phyloP scores from a whole-genome alignment of 2,888 invertebrate species.

The Operophtera brumata region DNA sequence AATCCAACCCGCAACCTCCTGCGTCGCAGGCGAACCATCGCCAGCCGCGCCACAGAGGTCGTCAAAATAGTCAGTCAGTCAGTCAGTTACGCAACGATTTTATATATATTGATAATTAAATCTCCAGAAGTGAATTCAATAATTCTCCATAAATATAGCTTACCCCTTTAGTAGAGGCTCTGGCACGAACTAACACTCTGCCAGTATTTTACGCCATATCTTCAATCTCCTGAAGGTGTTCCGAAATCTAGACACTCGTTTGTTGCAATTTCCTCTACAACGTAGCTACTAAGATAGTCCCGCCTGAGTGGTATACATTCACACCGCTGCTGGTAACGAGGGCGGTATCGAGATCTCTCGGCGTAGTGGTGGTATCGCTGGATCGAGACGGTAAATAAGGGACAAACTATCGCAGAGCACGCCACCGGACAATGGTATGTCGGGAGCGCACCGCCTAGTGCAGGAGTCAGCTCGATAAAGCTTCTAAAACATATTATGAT shows the following conservation, averaged over 20 bases:
- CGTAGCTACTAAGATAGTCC: not conserved
- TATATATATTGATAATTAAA: too few species aligned
- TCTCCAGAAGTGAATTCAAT: too few species aligned
- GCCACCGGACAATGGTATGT: conserved; percentile 37
- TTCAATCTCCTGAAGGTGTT: conserved; percentile 13
- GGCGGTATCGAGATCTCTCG: conserved; percentile 21
- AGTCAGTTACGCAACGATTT: too few species aligned
- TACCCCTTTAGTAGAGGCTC: not conserved
- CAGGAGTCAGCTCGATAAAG: not conserved
- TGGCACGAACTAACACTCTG: not conserved
- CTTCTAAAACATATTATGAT: too few species aligned
- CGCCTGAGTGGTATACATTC: conserved; percentile 16
- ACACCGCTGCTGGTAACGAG: conserved; percentile 23
- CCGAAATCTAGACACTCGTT: conserved; percentile 19
- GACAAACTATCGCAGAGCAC: conserved; percentile 51
- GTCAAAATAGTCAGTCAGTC: too few species aligned
- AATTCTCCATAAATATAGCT: too few species aligned
- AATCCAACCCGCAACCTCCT: too few species aligned
- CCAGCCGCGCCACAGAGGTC: too few species aligned
- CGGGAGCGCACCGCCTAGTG: conserved; percentile 11
- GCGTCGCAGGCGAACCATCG: too few species aligned
- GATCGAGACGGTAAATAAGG: conserved; percentile 37
- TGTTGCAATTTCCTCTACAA: conserved; percentile 19
- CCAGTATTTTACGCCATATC: conserved; percentile 13
- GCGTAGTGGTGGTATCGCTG: conserved; percentile 24